Base-by-base conservation (phyloP, 2,113 vertebrate genomes). In the Proterorhinus semilunaris region DNA sequence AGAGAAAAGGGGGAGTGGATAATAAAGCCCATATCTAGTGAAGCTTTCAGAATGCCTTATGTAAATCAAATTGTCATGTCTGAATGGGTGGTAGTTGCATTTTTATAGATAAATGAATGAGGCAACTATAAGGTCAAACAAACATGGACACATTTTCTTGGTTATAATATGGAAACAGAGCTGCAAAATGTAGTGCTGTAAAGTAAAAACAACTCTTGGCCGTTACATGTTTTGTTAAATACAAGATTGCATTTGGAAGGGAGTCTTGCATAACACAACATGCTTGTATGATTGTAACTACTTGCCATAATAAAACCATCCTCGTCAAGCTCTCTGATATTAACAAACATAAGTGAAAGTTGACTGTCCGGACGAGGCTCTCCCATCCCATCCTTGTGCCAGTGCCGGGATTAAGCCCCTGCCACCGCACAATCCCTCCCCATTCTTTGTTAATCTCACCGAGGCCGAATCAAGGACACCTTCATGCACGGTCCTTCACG, bases 341-440 rank as follows among this genome's bases (percentile, higher is more conserved):
- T 27, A 50, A 63, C 43, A 45, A 7, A n/a, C 17, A 8, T 21
- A n/a, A 44, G n/a, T 12, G 21, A 65, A 66, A 51, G 47, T 59
- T 11, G 1, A 16, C 54, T 27, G 54, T 27, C 17, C 17, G 8
- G 45, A 21, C 16, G 21, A 13, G 8, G 13, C n/a, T 6, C 66
- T 79, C 75, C 72, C 77, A 70, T 73, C 72, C 74, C 66, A 74
- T 70, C 62, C 71, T 51, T 51, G 76, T 79, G 71, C 45, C 80
- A 73, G 83, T 66, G 67, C 83, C 62, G 5, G 66, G 89, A 91
- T 90, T 91, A 90, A 64, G 59, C 65, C 72, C 83, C 78, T 74
- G 82, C 81, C 80, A 64, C 78, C 64, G 50, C 57, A 63, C 86
- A 58, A 86, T 79, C 84, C 66, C 57, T 49, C 65, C 74, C 68